A percentile compares a stretch with the other conserved stretches of the same genome.
Evolutionary conservation across 2,888 invertebrate species (phyloP).

Genomic region (Cylloceria caligata): DNA sequence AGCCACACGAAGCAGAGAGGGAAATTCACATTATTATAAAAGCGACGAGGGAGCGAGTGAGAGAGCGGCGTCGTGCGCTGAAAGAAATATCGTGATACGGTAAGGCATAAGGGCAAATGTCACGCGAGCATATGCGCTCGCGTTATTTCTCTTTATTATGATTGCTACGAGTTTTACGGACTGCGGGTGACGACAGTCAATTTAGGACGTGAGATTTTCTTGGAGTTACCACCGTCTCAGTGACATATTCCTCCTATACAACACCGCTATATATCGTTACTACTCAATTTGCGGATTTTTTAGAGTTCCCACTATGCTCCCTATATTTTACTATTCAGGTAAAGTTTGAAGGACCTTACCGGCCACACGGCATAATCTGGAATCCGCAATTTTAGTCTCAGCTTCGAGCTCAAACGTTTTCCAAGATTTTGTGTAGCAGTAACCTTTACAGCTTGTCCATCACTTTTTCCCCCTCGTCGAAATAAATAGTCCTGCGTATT

Average conservation of each 20-base stretch:
- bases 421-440: conserved; percentile 49
- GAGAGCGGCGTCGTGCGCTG: conserved; percentile 43
- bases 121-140: conserved; percentile 66
- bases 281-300: conserved; percentile 46
- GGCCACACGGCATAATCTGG: conserved; percentile 17
- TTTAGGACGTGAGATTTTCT: conserved; percentile 67
- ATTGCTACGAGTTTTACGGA: conserved; percentile 69
- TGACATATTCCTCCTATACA: conserved; percentile 40
- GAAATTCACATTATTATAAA: conserved; percentile 71
- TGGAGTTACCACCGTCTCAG: conserved; percentile 35
- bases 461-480: conserved; percentile 35
- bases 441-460: conserved; percentile 61
- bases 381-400: not conserved
- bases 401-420: conserved; percentile 27
- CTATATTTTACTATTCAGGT: conserved; percentile 11
- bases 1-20: conserved; percentile 67
- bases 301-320: conserved; percentile 18
- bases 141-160: conserved; percentile 71
- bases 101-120: conserved; percentile 74
- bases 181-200: conserved; percentile 69
- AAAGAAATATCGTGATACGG: conserved; percentile 82
- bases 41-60: conserved; percentile 52
- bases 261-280: conserved; percentile 28
- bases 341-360: not conserved
- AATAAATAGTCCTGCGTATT: conserved; percentile 60